Evolutionary conservation across 2,113 vertebrate species (phyloP), one percentile per base, ranked within the genome.

Genomic region (Ameiurus melas): DNA sequence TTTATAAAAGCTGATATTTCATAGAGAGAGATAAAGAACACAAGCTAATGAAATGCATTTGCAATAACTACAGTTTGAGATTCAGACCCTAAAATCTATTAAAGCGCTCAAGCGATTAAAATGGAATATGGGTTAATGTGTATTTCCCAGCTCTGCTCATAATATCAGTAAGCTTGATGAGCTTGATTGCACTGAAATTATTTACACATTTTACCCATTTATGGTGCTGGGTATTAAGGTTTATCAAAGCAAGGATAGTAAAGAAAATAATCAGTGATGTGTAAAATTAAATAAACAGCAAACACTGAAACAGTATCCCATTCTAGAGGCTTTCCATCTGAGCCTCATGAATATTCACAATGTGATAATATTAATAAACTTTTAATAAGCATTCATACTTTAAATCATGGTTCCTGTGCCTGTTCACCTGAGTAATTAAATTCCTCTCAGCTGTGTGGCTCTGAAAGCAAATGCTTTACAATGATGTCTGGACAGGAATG

Each of bases 331-430:
- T 27, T 51, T 60, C 14, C 64, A 86, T 47, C 27, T 78, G 12
- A 86, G 57, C 66, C 30, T n/a, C 83, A 85, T 90, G 62, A 89
- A 91, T 90, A 91, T 90, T 87, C 17, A 27, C 16, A 17, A 17
- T 33, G 58, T 85, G 51, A 87, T 88, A 62, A 78, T 70, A 51
- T 82, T 87, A 5, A 43, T 22, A 25, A 33, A 70, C 60, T 5
- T 90, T 87, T 81, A 81, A 85, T 87, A 66, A 85, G 53, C 22
- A 64, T 90, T 81, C 64, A 78, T 53, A 68, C 12, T 43, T 30
- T 66, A 57, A 86, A 79, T 53, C 16, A 84, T 43, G 22, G 27
- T 30, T 70, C 14, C 10, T 36, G 39, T 27, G 33, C 43, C 33
- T 64, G 60, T 78, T 78, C 73, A 85, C 39, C 55, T 71, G 78